These are phyloP conservation scores for Poecilia gillii DNA, from an alignment of 2,797 vertebrate genomes.

Conservation along the genomic window DNA sequence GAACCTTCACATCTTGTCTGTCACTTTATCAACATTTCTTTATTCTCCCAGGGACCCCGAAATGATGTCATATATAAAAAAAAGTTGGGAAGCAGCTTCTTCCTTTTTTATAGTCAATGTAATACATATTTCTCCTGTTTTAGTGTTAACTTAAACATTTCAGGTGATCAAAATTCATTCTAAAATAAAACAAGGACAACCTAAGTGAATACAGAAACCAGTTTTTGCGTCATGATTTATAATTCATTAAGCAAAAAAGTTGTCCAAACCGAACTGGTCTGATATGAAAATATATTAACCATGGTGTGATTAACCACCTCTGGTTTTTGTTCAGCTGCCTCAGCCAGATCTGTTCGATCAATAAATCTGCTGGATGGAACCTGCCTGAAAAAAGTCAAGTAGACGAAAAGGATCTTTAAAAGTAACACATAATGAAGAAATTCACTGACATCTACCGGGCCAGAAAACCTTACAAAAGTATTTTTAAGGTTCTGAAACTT, in stretches of 20 bases:
- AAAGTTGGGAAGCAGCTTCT: not conserved
- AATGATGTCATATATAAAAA: not conserved
- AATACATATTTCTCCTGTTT: not conserved
- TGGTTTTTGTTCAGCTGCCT: not conserved
- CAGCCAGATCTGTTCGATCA: not conserved
- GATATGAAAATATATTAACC: not conserved
- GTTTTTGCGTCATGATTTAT: not conserved
- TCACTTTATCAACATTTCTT: not conserved
- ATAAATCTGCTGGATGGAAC: not conserved
- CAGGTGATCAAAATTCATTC: not conserved
- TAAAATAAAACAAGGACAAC: not conserved
- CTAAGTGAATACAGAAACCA: not conserved
- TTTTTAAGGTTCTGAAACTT: not conserved
- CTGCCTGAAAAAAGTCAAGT: not conserved
- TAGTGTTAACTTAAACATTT: not conserved
- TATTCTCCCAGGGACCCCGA: not conserved
- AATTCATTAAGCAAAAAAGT: not conserved
- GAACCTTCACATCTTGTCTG: not conserved
- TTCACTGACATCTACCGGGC: not conserved
- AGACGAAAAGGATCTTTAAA: not conserved
- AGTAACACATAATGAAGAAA: not conserved
- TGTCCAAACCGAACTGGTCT: not conserved
- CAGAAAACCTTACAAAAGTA: not conserved
- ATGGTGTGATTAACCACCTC: not conserved
- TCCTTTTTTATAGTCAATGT: not conserved